Base-by-base conservation (phyloP, 53 echinoderm and acorn worm genomes). In the Luidia sarsii region DNA sequence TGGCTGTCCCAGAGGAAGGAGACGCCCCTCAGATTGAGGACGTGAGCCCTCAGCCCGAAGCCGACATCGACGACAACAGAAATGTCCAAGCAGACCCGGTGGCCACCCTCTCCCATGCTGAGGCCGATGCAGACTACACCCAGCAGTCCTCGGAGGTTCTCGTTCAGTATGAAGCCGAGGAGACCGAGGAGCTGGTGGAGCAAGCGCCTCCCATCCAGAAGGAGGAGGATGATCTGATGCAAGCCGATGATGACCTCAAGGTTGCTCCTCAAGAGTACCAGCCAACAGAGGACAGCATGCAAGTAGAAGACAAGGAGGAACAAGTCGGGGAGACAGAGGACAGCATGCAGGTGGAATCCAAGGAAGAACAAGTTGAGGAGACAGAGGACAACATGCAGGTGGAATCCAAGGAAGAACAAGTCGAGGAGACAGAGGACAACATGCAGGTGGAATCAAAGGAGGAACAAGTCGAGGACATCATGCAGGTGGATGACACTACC, bases 141-240 rank as follows among this genome's bases (percentile, higher is more conserved):
- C 86, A 89, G 54, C 29, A 23, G 53, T 82, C 81, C 39, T 49
- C 84, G 77, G 83, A 86, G 3, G 71, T 71, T 29, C 51, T 65
- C 7, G 69, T 66, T 33, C 73, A 65, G 5, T 70, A 81, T 18
- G 85, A 57, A 52, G 52, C 51, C 19, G 57, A 49, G 50, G n/a
- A n/a, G n/a, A n/a, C n/a, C n/a, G n/a, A n/a, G n/a, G n/a, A n/a
- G n/a, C n/a, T n/a, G n/a, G n/a, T n/a, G n/a, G n/a, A n/a, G n/a
- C n/a, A n/a, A 41, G 25, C 25, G 39, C 32, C 31, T 18, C 35
- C 20, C 39, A 33, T 39, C 66, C 35, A 46, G 48, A 37, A 60
- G 84, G 46, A 33, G 71, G 15, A 59, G 75, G 31, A 56, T 4
- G 36, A 77, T 33, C 73, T 10, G 64, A 74, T 50, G 29, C 15